These are phyloP conservation scores for Brachyopa scutellaris DNA, from an alignment of 2,888 invertebrate genomes.

Conservation along the genomic window DNA sequence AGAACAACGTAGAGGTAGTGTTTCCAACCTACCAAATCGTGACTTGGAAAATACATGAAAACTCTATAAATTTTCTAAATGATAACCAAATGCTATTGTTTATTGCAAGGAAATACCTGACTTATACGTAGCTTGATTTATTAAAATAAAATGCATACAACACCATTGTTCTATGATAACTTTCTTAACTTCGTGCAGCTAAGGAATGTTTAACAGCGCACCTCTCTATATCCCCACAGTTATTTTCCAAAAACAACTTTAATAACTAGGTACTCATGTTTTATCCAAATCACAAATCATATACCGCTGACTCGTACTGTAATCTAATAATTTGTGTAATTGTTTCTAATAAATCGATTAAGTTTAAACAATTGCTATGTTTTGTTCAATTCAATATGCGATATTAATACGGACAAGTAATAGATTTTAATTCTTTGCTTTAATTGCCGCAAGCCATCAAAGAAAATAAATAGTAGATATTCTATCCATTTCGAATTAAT, in stretches of 20 bases:
- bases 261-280: conserved; percentile 31
- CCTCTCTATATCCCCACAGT: background rate
- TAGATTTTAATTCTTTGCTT: background rate
- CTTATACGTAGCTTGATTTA: too few relatives aligned
- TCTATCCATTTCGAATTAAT: background rate
- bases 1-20: too few relatives aligned
- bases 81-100: too few relatives aligned
- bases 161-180: too few relatives aligned
- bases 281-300: conserved; percentile 28
- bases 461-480: conserved; percentile 23
- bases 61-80: too few relatives aligned
- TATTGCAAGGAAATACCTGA: too few relatives aligned
- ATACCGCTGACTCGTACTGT: background rate
- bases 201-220: conserved; percentile 12
- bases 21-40: too few relatives aligned
- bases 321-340: conserved; percentile 2
- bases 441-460: conserved; percentile 27
- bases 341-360: background rate
- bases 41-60: too few relatives aligned
- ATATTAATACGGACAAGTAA: conserved; percentile 19
- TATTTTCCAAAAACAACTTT: conserved; percentile 1
- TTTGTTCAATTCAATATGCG: conserved; percentile 4
- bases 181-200: conserved; percentile 18
- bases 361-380: background rate
- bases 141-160: too few relatives aligned